Percentiles rank a stretch among this genome's conserved stretches.
Evolutionary conservation across 2,113 vertebrate genomes (phyloP).

Genomic region (Neoarius graeffei): DNA sequence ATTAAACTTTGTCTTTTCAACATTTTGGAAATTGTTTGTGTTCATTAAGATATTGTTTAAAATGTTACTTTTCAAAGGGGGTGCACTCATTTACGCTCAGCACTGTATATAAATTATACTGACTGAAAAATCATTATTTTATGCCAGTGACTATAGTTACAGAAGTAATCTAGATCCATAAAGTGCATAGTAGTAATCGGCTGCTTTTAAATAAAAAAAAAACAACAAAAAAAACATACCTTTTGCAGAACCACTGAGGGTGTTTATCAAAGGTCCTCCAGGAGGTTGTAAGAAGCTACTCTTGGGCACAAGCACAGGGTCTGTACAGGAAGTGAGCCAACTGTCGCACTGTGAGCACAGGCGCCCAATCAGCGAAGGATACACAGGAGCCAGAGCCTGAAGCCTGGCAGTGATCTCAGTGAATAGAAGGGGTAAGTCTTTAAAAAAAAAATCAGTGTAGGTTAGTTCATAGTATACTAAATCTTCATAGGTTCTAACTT

Average conservation of each 20-base stretch:
- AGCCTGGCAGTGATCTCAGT: slow-evolving; percentile 76
- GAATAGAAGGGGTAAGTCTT: slow-evolving; percentile 72
- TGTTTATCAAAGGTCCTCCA: slow-evolving; percentile 69
- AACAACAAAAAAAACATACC: slow-evolving; percentile 53
- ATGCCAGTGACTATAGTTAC: neutral
- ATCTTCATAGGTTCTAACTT: neutral
- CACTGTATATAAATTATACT: neutral
- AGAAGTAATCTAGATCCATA: neutral
- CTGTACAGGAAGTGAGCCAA: slow-evolving; percentile 67
- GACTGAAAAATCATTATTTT: neutral
- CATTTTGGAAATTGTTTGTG: too few relatives aligned
- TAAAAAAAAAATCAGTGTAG: slow-evolving; percentile 21
- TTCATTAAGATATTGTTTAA: too few relatives aligned
- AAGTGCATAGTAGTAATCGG: neutral
- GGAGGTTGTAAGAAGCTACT: slow-evolving; percentile 78
- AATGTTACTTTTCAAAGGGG: too few relatives aligned
- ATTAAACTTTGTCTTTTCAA: too few relatives aligned
- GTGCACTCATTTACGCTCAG: too few relatives aligned
- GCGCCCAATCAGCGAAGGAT: slow-evolving; percentile 67
- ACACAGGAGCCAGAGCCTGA: slow-evolving; percentile 58
- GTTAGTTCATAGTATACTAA: neutral
- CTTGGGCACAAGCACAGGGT: slow-evolving; percentile 74
- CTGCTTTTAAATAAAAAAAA: neutral
- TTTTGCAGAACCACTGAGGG: slow-evolving; percentile 67
- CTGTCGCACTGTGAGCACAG: slow-evolving; percentile 75